Evolutionary conservation across 2,888 invertebrate genomes (phyloP), one percentile per base, ranked within the genome.

Genomic region (Tuta absoluta): DNA sequence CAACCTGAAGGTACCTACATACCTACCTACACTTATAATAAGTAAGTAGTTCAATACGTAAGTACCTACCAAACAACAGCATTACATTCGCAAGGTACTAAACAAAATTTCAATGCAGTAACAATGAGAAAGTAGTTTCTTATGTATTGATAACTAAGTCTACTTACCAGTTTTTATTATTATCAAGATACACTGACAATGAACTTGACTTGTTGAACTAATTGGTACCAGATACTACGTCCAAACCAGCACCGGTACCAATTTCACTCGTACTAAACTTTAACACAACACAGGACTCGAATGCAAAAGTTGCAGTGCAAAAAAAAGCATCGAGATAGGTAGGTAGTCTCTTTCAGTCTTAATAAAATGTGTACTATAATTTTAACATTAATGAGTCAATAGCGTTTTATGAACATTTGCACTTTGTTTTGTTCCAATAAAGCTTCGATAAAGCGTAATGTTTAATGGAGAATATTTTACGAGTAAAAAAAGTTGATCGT

Each of bases 141-240:
- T 71, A 70, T 71, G 70, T 71, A 45, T 68, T 67, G 68, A 71
- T 70, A 70, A 71, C 71, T 71, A 45, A 45, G 70, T 71, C 72
- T 71, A 81, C 84, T 84, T 83, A 89, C 87, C 87, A 87, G 85
- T 85, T 83, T 81, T 79, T 75, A 80, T 83, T 85, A 79, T 83
- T 86, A 86, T 84, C 85, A 82, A 78, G 19, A 49, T 77, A 71
- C 71, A 72, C 77, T 78, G 82, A 86, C 85, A 84, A 82, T 84
- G 84, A 85, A 84, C 82, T 84, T 81, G 82, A 78, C 78, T 81
- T 69, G 72, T 68, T 68, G 78, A 79, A 78, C 79, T 80, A 81
- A 85, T 83, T 81, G 79, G 78, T 82, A 74, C 69, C 75, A 70
- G 74, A 74, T 71, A 75, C 78, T 68, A 75, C 75, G 72, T 71